These are phyloP conservation scores for Columba janthina DNA, from an alignment of 2,113 vertebrate species.

Conservation along the genomic window DNA sequence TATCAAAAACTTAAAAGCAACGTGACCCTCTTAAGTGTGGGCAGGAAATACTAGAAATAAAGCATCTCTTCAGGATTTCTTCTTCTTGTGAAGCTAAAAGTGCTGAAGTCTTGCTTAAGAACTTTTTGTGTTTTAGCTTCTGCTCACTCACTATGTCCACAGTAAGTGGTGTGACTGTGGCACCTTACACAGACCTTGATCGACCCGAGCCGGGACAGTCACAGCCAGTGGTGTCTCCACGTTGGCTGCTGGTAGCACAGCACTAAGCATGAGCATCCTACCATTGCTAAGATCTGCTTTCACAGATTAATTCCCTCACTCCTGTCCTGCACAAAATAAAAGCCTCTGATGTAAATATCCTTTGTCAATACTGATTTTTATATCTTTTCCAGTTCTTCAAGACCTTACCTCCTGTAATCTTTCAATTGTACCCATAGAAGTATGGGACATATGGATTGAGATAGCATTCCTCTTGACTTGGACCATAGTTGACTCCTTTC, in stretches of 20 bases:
- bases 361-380: background rate
- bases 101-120: background rate
- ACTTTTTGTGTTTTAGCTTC: background rate
- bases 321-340: background rate
- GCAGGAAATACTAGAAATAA: background rate
- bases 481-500: background rate
- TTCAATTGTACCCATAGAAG: background rate
- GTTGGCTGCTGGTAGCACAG: background rate
- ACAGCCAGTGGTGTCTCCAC: background rate
- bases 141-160: background rate
- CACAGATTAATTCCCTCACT: background rate
- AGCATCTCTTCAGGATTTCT: background rate
- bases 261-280: accelerated
- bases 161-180: background rate
- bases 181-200: background rate
- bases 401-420: background rate
- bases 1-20: background rate
- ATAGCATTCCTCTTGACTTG: background rate
- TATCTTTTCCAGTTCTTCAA: background rate
- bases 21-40: background rate
- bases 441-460: background rate
- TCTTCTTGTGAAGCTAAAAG: background rate
- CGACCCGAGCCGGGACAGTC: background rate
- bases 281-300: background rate
- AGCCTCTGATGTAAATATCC: background rate